A percentile compares a stretch with the other conserved stretches of the same genome.
phyloP scores from a whole-genome alignment of 2,888 invertebrate genomes.

The Trachelus stipa region DNA sequence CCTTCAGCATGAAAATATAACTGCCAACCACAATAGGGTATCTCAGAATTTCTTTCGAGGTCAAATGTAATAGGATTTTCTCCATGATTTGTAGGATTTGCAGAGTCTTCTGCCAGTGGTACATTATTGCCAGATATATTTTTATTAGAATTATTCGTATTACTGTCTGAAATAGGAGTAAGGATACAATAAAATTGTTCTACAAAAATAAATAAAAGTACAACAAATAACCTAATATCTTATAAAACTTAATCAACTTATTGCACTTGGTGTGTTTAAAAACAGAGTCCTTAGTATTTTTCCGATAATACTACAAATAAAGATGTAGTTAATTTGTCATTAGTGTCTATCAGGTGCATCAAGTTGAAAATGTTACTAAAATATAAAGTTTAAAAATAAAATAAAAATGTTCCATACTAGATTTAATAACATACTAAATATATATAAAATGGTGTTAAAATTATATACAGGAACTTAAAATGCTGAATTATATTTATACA shows the following conservation, averaged over 20 bases:
- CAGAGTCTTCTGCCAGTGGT: neutral
- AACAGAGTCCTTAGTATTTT: too few species aligned
- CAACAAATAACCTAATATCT: neutral
- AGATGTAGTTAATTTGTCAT: neutral
- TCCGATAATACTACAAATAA: neutral
- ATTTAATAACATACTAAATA: neutral
- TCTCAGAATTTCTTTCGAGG: constrained; percentile 24
- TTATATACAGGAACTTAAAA: neutral
- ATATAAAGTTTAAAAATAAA: neutral
- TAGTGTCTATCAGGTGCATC: too few species aligned
- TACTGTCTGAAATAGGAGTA: neutral
- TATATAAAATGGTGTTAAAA: neutral
- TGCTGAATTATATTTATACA: neutral
- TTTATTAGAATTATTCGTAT: neutral
- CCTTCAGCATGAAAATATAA: constrained; percentile 82
- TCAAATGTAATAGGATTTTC: neutral
- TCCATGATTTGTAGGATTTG: neutral
- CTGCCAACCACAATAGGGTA: constrained; percentile 78
- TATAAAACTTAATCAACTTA: too few species aligned
- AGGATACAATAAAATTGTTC: neutral
- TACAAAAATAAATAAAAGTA: neutral
- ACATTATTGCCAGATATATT: neutral
- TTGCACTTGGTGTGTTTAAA: too few species aligned
- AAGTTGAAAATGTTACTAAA: too few species aligned
- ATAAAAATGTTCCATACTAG: neutral